Evolutionary conservation across 2,888 invertebrate genomes (phyloP), one percentile per base, ranked within the genome.

Genomic region (Cheilosia variabilis): DNA sequence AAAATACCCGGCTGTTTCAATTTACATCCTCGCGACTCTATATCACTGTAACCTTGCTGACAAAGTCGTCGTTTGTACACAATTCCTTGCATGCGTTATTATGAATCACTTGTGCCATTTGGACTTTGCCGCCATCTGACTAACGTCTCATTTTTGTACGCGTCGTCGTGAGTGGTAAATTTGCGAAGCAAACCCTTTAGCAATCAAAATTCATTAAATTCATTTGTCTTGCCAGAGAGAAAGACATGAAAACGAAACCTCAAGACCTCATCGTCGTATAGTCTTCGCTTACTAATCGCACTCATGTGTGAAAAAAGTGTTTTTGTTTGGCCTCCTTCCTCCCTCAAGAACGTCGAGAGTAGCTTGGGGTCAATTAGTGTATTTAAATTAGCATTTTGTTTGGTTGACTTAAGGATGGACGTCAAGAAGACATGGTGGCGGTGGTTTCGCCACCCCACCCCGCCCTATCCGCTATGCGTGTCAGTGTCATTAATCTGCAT

Each of bases 191-290:
- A 86, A 86, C 81, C 86, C 80, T 77, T 81, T 52, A 76, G 76
- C 81, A 86, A 86, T 86, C 86, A 86, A 86, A 86, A 86, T 86
- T 86, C 81, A 86, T 86, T 86, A 86, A 86, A 80, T 81, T 86
- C 86, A 72, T 81, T 86, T 86, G 76, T 68, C 76, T 81, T 81
- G 66, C 65, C 71, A 84, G 66, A 31, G 55, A 58, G 58, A 55
- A 17, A 27, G 17, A 34, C 13, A 45, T 41, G 17, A 10, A 24
- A 66, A 50, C 1, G 53, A 57, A 76, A 78, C 68, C 78, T 73
- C 73, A 63, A 69, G 78, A 69, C 69, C 75, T 43, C 58, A 37
- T 43, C 60, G 34, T 65, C 63, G 69, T 69, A 66, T 68, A 63
- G 50, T 63, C 65, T 69, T 62, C 80, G 80, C 71, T 76, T 71